These are phyloP conservation scores for Drosophila kepulauana DNA, from an alignment of 1,140 invertebrate genomes.

Conservation along the genomic window DNA sequence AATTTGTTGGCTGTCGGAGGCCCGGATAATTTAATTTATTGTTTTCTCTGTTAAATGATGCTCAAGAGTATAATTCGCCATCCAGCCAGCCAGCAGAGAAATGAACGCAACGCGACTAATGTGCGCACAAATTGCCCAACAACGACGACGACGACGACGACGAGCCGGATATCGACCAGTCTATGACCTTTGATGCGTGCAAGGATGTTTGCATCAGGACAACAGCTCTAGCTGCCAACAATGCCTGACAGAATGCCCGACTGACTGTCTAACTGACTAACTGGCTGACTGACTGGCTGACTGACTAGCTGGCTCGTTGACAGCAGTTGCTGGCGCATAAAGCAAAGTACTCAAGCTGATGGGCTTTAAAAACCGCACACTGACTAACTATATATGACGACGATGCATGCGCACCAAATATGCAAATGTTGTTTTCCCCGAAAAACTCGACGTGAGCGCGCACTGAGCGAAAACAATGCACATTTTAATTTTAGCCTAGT, in stretches of 20 bases:
- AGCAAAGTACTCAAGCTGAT: conserved; percentile 11
- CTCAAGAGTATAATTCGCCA: conserved; percentile 79
- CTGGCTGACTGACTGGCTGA: conserved; percentile 16
- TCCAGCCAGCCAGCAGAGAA: conserved; percentile 26
- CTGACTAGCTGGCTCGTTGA: conserved; percentile 32
- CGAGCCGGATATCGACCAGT: conserved; percentile 44
- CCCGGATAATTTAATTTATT: conserved; percentile 81
- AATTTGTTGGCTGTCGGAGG: conserved; percentile 77
- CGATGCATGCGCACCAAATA: conserved; percentile 33
- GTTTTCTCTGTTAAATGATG: conserved; percentile 82
- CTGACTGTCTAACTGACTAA: background rate
- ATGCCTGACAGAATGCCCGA: conserved; percentile 4
- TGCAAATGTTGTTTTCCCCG: conserved; percentile 63
- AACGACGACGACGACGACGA: conserved; percentile 35
- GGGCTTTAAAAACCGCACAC: conserved; percentile 57
- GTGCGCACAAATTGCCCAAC: conserved; percentile 71
- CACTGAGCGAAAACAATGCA: conserved; percentile 64
- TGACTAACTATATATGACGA: conserved; percentile 1
- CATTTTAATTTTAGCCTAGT: conserved; percentile 80
- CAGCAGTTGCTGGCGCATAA: conserved; percentile 33
- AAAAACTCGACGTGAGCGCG: conserved; percentile 42
- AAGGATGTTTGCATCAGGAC: conserved; percentile 36
- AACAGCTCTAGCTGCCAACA: conserved; percentile 3
- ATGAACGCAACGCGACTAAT: conserved; percentile 64
- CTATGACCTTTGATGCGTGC: conserved; percentile 56